phyloP scores from a whole-genome alignment of 2,797 vertebrate species.

The Melanotaenia maccullochi region DNA sequence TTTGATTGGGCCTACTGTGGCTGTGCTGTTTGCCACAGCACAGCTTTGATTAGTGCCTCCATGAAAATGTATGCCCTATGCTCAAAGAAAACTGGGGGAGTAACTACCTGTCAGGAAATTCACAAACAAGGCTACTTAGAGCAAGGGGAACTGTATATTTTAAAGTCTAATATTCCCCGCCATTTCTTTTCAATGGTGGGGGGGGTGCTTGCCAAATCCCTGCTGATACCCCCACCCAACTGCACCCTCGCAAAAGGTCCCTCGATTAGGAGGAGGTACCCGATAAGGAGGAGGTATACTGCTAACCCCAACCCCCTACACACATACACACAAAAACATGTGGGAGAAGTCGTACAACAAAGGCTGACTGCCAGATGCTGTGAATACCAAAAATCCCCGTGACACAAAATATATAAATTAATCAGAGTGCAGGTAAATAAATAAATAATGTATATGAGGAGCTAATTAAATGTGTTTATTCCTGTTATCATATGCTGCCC shows the following conservation, averaged over 20 bases:
- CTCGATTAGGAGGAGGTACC: conserved; percentile 73
- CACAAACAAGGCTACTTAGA: conserved; percentile 85
- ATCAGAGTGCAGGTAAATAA: conserved; percentile 86
- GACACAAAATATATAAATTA: conserved; percentile 85
- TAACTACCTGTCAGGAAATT: conserved; percentile 84
- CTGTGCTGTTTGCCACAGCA: conserved; percentile 74
- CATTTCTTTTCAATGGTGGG: conserved; percentile 71
- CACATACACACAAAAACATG: conserved; percentile 22
- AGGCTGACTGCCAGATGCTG: conserved; percentile 84
- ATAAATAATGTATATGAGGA: conserved; percentile 89
- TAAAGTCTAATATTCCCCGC: conserved; percentile 80
- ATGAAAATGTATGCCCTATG: conserved; percentile 83
- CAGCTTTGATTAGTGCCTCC: conserved; percentile 83
- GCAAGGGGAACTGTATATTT: conserved; percentile 81
- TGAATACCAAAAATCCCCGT: conserved; percentile 81
- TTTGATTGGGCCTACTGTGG: conserved; percentile 79
- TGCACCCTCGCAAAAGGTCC: conserved; percentile 68
- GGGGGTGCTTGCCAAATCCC: conserved; percentile 76
- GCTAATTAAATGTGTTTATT: conserved; percentile 99
- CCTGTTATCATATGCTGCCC: conserved; percentile 94
- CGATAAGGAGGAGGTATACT: conserved; percentile 70
- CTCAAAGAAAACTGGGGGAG: conserved; percentile 84
- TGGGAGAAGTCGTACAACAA: conserved; percentile 78
- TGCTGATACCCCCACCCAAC: conserved; percentile 62
- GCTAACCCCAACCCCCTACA: conserved; percentile 33